Base-by-base conservation (phyloP, 1,140 invertebrate genomes). In the Thaumatotibia leucotreta region DNA sequence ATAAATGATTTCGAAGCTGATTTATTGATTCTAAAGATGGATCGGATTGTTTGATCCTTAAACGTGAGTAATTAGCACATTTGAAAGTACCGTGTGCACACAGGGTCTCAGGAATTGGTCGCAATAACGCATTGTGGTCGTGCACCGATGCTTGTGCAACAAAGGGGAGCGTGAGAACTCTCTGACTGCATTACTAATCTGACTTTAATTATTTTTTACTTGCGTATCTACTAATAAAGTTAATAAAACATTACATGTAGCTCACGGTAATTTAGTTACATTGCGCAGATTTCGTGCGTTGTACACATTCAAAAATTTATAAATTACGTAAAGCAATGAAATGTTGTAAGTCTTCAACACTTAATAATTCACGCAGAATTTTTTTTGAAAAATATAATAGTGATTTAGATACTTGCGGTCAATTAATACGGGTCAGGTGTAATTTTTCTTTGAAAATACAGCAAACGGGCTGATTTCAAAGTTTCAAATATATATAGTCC, bases 81-180 rank as follows among this genome's bases (percentile, higher is more conserved):
- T 45, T 45, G 20, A 45, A 45, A 45, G 20, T 45, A 8, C 39
- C 39, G n/a, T 20, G 39, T 20, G 39, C 39, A 45, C 20, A n/a
- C n/a, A n/a, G n/a, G n/a, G n/a, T 20, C 14, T 20, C 17, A 45
- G 17, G 39, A 45, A 4, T 39, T 45, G 39, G 39, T 45, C 39
- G 39, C 39, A 45, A 45, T 45, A 45, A 45, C 39, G 39, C 39
- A 45, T 45, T 45, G 52, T 27, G 52, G 52, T 58, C 52, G 52
- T 58, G 52, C 52, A 31, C 52, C 52, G 52, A 29, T 27, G 52
- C 52, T 27, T 27, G 52, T n/a, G 52, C 20, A 58, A 58, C 52
- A 58, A 58, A 58, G 52, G 52, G 52, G 52, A 58, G 52, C 52
- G 52, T 58, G 52, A 29, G 52, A 58, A 54, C 23, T 58, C 10